phyloP scores from a whole-genome alignment of 2,888 invertebrate genomes.

The Adela reaumurella region DNA sequence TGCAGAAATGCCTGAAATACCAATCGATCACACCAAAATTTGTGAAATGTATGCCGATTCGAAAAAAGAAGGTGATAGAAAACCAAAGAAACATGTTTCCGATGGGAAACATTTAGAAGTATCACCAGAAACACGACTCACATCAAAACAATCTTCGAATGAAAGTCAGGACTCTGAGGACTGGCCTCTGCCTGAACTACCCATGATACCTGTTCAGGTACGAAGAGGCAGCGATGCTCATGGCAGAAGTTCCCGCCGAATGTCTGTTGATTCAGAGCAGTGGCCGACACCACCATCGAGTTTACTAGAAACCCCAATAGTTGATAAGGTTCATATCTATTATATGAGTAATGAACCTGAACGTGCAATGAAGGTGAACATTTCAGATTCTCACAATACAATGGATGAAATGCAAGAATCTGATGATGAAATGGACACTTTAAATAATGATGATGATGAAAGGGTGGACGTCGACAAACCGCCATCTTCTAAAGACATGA shows the following conservation, averaged over 20 bases:
- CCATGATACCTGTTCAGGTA: slow-evolving; percentile 41
- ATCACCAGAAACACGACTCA: background rate
- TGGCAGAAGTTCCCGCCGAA: slow-evolving; percentile 30
- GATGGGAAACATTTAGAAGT: slow-evolving; percentile 19
- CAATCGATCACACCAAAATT: slow-evolving; percentile 67
- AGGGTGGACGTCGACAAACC: slow-evolving; percentile 50
- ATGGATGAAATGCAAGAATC: slow-evolving; percentile 62
- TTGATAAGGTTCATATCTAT: slow-evolving; percentile 76
- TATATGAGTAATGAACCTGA: slow-evolving; percentile 75
- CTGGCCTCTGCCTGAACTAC: slow-evolving; percentile 72
- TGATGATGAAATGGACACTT: slow-evolving; percentile 64
- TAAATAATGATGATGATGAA: slow-evolving; percentile 62
- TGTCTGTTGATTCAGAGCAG: slow-evolving; percentile 69
- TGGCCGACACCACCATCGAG: slow-evolving; percentile 81
- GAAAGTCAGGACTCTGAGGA: slow-evolving; percentile 74
- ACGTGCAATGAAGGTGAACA: slow-evolving; percentile 71
- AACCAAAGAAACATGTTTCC: slow-evolving; percentile 24
- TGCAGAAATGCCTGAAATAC: slow-evolving; percentile 81
- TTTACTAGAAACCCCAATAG: slow-evolving; percentile 65
- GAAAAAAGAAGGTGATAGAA: slow-evolving; percentile 43
- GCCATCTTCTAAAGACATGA: slow-evolving; percentile 36
- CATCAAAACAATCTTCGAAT: slow-evolving; percentile 42
- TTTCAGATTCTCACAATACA: slow-evolving; percentile 62
- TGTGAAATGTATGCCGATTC: slow-evolving; percentile 55
- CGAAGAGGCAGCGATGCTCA: slow-evolving; percentile 22